Percentiles rank a stretch among this genome's conserved stretches.
These are phyloP conservation scores for Centropus unirufus DNA, from an alignment of 2,113 vertebrate species.

Conservation along the genomic window DNA sequence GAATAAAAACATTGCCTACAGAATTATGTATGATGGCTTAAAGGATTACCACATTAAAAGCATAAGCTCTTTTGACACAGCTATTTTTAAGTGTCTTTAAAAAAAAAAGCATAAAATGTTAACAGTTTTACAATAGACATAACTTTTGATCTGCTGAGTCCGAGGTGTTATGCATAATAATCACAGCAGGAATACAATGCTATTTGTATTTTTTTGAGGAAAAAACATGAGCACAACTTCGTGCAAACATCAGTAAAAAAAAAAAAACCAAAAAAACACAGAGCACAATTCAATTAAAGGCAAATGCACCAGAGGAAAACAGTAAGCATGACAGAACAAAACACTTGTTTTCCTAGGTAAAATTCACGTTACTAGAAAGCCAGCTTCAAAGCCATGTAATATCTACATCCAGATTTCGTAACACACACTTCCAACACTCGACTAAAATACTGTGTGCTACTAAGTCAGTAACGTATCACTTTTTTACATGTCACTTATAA, in stretches of 20 bases:
- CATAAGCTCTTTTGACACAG: slow-evolving; percentile 39
- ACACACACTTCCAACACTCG: neutral
- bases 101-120: slow-evolving; percentile 3
- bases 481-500: neutral
- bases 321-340: neutral
- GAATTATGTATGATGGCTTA: neutral
- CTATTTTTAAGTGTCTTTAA: slow-evolving; percentile 27
- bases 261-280: neutral
- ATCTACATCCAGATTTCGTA: neutral
- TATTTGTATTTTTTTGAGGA: neutral
- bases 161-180: slow-evolving; percentile 25
- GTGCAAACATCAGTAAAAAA: neutral
- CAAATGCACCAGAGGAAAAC: neutral
- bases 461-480: neutral
- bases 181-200: slow-evolving; percentile 22
- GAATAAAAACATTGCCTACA: slow-evolving; percentile 14
- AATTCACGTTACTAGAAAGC: neutral
- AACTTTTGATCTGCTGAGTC: slow-evolving; percentile 49
- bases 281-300: slow-evolving; percentile 2
- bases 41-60: slow-evolving; percentile 33
- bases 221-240: neutral
- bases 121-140: slow-evolving; percentile 50
- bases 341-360: neutral
- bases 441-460: neutral
- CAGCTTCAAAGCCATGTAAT: neutral